Percentiles rank a stretch among this genome's conserved stretches.
Evolutionary conservation across 2,888 invertebrate genomes (phyloP).

Genomic region (Drosophila engyochracea): DNA sequence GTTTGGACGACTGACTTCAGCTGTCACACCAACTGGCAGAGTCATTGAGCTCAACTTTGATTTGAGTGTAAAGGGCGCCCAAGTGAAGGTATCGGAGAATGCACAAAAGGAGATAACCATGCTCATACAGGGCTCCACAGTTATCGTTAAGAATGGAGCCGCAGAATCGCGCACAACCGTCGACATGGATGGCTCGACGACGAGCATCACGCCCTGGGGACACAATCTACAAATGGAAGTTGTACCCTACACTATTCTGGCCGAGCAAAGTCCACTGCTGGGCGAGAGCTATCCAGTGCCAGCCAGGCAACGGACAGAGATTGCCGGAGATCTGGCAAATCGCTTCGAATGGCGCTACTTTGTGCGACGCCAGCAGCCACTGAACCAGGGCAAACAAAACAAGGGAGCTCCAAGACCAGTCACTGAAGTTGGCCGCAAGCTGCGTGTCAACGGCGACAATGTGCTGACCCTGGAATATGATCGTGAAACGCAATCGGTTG

Average conservation of each 20-base stretch:
- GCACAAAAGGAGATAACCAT: conserved; percentile 93
- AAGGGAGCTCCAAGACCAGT: conserved; percentile 87
- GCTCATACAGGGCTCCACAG: conserved; percentile 94
- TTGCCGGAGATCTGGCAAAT: conserved; percentile 95
- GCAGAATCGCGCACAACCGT: conserved; percentile 93
- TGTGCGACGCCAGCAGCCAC: conserved; percentile 88
- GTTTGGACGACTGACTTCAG: conserved; percentile 95
- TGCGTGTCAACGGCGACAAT: conserved; percentile 96
- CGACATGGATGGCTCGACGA: conserved; percentile 93
- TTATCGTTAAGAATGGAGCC: conserved; percentile 92
- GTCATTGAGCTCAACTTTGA: conserved; percentile 95
- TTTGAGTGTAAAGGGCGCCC: conserved; percentile 95
- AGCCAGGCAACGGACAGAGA: conserved; percentile 95
- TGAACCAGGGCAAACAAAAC: conserved; percentile 87
- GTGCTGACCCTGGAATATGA: conserved; percentile 96
- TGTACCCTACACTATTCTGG: conserved; percentile 94
- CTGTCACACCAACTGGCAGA: conserved; percentile 98
- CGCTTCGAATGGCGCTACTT: conserved; percentile 98
- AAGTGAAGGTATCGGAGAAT: conserved; percentile 93
- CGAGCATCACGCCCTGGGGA: conserved; percentile 93
- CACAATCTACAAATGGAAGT: conserved; percentile 95
- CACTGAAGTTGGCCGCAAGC: conserved; percentile 93
- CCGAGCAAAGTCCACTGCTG: conserved; percentile 94
- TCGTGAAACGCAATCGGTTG: conserved; percentile 93
- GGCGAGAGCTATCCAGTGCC: conserved; percentile 96